phyloP scores from a whole-genome alignment of 2,113 vertebrate species.

The Brachionichthys hirsutus region DNA sequence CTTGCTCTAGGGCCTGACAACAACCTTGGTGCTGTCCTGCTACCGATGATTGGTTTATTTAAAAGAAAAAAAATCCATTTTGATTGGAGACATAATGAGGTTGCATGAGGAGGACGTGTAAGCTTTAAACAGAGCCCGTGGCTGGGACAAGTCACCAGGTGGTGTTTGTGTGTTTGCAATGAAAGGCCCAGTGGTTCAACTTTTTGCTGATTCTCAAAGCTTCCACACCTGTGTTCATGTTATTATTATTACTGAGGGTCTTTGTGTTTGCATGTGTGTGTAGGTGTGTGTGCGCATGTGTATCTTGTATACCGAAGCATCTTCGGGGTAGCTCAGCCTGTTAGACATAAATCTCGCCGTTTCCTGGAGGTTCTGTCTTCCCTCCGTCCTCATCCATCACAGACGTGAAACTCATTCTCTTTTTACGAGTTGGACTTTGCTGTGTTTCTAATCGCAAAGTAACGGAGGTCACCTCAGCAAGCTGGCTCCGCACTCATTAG shows the following conservation, averaged over 20 bases:
- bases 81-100: slow-evolving; percentile 46
- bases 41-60: slow-evolving; percentile 48
- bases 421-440: slow-evolving; percentile 50
- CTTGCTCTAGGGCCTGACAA: not conserved
- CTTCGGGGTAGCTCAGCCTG: slow-evolving; percentile 7
- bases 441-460: slow-evolving; percentile 43
- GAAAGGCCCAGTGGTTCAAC: slow-evolving; percentile 21
- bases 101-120: slow-evolving; percentile 21
- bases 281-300: not conserved
- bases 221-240: slow-evolving; percentile 53
- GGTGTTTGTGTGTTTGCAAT: slow-evolving; percentile 41
- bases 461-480: slow-evolving; percentile 58
- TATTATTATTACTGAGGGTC: slow-evolving; percentile 17
- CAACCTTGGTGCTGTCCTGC: slow-evolving; percentile 5
- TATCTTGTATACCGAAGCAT: not conserved
- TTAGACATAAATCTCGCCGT: slow-evolving; percentile 14
- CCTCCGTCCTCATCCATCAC: slow-evolving; percentile 41
- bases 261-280: slow-evolving; percentile 16
- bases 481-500: slow-evolving; percentile 40
- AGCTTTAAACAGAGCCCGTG: slow-evolving; percentile 24
- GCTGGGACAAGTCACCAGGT: slow-evolving; percentile 41
- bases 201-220: slow-evolving; percentile 53
- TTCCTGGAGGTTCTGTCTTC: slow-evolving; percentile 30
- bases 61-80: slow-evolving; percentile 23
- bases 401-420: slow-evolving; percentile 17